Evolutionary conservation across 2,797 vertebrate genomes (phyloP).

Genomic region (Perodicticus potto): DNA sequence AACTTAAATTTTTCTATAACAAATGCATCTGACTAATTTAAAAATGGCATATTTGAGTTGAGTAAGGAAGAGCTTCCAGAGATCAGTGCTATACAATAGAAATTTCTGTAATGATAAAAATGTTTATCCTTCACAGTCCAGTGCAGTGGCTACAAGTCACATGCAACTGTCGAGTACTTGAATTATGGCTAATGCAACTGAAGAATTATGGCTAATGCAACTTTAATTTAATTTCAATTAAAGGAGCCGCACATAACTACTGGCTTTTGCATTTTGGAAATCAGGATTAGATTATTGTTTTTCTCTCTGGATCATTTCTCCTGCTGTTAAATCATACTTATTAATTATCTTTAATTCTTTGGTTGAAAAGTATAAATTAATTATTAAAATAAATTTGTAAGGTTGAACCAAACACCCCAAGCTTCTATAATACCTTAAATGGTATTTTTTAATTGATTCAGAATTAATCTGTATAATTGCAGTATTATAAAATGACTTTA

Average conservation of each 20-base stretch:
- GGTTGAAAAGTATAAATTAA: slow-evolving; percentile 29
- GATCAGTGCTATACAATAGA: not conserved
- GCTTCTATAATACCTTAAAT: not conserved
- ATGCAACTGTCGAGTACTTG: not conserved
- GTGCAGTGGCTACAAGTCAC: not conserved
- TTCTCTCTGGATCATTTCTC: not conserved
- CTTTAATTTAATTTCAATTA: not conserved
- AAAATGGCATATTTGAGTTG: not conserved
- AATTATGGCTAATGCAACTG: not conserved
- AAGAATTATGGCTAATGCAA: not conserved
- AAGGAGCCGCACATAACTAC: not conserved
- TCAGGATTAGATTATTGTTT: not conserved
- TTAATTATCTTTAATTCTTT: slow-evolving; percentile 27
- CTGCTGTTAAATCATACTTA: not conserved
- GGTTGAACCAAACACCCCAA: not conserved
- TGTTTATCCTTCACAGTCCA: not conserved
- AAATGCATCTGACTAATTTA: not conserved
- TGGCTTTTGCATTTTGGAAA: slow-evolving; percentile 11
- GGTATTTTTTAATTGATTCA: not conserved
- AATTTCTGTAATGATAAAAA: not conserved
- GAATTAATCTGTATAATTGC: not conserved
- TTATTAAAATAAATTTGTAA: not conserved
- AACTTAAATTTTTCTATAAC: not conserved
- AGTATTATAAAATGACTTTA: not conserved
- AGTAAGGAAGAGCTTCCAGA: not conserved